Conservation (phyloP, 2,888 invertebrate genomes). For the Macrophya alboannulata region DNA sequence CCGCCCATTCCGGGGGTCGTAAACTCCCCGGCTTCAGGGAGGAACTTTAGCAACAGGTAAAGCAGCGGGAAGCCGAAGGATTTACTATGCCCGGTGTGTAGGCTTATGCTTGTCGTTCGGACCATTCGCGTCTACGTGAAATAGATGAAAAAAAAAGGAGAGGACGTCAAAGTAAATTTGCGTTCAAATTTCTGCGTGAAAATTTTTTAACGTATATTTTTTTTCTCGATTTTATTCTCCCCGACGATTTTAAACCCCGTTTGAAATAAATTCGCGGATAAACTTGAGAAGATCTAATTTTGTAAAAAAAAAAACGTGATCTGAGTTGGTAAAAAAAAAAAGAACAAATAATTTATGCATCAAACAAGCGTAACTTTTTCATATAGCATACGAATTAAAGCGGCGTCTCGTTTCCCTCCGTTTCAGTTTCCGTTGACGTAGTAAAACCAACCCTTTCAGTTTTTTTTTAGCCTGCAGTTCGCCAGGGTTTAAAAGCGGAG, state of each 20-base stretch:
- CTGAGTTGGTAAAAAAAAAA: not conserved
- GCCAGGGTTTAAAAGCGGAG: not conserved
- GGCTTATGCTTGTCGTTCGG: conserved; percentile 27
- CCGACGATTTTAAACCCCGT: not conserved
- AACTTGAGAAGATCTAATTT: not conserved
- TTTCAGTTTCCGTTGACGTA: conserved; percentile 31
- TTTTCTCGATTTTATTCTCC: too few relatives aligned
- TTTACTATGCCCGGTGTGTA: conserved; percentile 38
- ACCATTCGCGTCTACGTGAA: not conserved
- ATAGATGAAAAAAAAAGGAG: not conserved
- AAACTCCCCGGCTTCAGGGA: conserved; percentile 19
- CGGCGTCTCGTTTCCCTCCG: conserved; percentile 18
- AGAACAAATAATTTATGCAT: conserved; percentile 25
- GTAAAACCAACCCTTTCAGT: conserved; percentile 47
- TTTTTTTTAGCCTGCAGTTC: not conserved
- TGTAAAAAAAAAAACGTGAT: not conserved
- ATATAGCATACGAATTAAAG: conserved; percentile 15
- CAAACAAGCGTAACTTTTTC: conserved; percentile 30
- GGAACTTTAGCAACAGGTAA: conserved; percentile 53
- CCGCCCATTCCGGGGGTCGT: conserved; percentile 25
- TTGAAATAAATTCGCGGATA: not conserved
- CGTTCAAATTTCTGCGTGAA: not conserved
- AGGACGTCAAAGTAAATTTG: not conserved
- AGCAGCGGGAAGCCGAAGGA: conserved; percentile 39
- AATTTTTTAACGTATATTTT: not conserved